Evolutionary conservation across 1,140 invertebrate species (phyloP).

Genomic region (Fopius arisanus): DNA sequence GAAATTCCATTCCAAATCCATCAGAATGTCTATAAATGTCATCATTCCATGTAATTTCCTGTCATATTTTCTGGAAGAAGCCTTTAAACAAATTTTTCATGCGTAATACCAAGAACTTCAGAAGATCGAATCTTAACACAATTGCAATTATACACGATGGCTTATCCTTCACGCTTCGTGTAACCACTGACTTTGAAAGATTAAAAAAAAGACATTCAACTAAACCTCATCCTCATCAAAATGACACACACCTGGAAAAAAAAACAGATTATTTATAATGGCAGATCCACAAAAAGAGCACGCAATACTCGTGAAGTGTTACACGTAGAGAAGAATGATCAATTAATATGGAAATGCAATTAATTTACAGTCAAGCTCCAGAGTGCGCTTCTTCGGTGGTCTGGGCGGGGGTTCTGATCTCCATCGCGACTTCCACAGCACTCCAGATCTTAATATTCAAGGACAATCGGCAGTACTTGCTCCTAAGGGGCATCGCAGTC

Average conservation of each 20-base stretch:
- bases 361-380: constrained; percentile 57
- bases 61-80: no score
- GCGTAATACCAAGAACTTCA: not conserved
- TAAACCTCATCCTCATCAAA: not conserved
- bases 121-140: constrained; percentile 12
- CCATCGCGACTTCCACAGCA: constrained; percentile 87
- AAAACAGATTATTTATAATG: not conserved
- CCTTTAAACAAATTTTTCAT: no score
- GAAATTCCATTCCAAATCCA: no score
- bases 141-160: constrained; percentile 26
- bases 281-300: constrained; percentile 7
- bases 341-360: constrained; percentile 7
- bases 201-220: not conserved
- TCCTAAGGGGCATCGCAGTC: constrained; percentile 74
- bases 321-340: not conserved
- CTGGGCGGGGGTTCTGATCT: constrained; percentile 69
- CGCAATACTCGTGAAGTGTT: constrained; percentile 8
- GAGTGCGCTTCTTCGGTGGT: constrained; percentile 68
- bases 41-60: no score
- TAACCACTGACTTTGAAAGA: not conserved
- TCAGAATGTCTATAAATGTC: no score
- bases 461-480: constrained; percentile 57
- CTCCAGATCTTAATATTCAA: constrained; percentile 77
- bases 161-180: constrained; percentile 32
- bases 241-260: not conserved